Evolutionary conservation across 2,888 invertebrate species (phyloP).

Genomic region (Drosophila trichaetosa): DNA sequence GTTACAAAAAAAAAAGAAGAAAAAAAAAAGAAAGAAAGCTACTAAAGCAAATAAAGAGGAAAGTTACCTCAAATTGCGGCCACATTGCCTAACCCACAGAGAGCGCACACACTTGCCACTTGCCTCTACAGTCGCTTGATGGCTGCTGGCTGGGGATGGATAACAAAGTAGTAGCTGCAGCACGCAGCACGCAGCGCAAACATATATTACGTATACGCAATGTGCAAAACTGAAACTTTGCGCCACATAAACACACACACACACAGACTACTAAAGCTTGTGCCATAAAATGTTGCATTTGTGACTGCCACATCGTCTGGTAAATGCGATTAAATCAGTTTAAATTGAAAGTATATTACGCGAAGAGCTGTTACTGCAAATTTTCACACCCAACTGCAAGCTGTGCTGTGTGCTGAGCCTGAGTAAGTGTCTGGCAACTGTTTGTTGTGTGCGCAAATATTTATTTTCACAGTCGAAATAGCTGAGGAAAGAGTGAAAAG

Average conservation of each 20-base stretch:
- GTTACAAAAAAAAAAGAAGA: conserved; percentile 29
- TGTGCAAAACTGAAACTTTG: conserved; percentile 71
- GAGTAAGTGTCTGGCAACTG: conserved; percentile 23
- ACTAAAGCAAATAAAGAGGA: conserved; percentile 21
- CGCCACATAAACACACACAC: conserved; percentile 9
- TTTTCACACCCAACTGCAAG: conserved; percentile 21
- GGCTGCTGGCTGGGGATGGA: conserved; percentile 33
- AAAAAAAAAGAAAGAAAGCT: conserved; percentile 8
- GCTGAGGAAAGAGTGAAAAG: neutral
- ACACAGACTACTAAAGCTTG: neutral
- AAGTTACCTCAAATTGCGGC: conserved; percentile 70
- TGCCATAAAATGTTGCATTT: conserved; percentile 31
- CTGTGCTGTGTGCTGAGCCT: neutral
- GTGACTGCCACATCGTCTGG: conserved; percentile 20
- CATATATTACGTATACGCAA: conserved; percentile 74
- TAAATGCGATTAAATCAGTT: conserved; percentile 72
- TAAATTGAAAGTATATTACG: conserved; percentile 69
- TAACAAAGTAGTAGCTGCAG: conserved; percentile 75
- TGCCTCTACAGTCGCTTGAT: conserved; percentile 27
- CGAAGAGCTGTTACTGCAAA: conserved; percentile 42
- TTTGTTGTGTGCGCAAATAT: conserved; percentile 27
- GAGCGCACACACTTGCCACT: conserved; percentile 22
- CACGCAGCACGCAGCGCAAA: conserved; percentile 56
- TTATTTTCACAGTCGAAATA: conserved; percentile 4
- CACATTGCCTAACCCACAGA: conserved; percentile 63